Evolutionary conservation across 35 echinoderm and acorn worm species (phyloP), one percentile per base, ranked within the genome.

Genomic region (Eucidaris tribuloides): DNA sequence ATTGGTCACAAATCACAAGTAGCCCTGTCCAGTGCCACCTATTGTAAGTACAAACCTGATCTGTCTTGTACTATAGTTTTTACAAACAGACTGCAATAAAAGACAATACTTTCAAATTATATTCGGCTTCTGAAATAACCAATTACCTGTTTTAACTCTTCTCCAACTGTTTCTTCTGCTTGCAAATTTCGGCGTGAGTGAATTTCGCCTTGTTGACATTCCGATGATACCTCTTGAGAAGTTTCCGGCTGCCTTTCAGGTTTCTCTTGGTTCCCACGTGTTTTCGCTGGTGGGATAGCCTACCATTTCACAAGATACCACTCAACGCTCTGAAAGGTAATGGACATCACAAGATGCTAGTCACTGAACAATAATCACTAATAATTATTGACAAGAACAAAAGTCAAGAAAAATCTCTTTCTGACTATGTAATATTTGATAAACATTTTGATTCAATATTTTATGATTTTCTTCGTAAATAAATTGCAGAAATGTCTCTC

Each of bases 221-320:
- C 7, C 65, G 82, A 58, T 91, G 93, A 42, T 81, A 96, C 62
- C 79, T 79, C 81, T 84, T 91, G 54, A 96, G 55, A 11, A 87
- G 57, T 48, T 81, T 79, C 31, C 42, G 60, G 35, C 93, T 92
- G 43, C 77, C 77, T 1, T 25, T 32, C 42, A 93, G 57, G 42
- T 93, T 88, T 5, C 83, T 59, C 50, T 65, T 57, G 6, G 96
- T 76, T 99, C 96, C 96, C 96, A 93, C 1, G 91, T 93, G 50
- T 90, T 99, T 30, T 99, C 80, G 41, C 80, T 79, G 9, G 79
- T 81, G 29, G 86, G 54, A 72, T 99, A 93, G 5, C 91, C 91
- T 31, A 58, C 34, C 96, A 99, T 40, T 99, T 99, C n/a, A 99
- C 96, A 62, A 82, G 85, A 62, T 99, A 99, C 96, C 96, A 99